These are phyloP conservation scores for Byasa hedistus DNA, from an alignment of 2,888 invertebrate genomes.

Conservation along the genomic window DNA sequence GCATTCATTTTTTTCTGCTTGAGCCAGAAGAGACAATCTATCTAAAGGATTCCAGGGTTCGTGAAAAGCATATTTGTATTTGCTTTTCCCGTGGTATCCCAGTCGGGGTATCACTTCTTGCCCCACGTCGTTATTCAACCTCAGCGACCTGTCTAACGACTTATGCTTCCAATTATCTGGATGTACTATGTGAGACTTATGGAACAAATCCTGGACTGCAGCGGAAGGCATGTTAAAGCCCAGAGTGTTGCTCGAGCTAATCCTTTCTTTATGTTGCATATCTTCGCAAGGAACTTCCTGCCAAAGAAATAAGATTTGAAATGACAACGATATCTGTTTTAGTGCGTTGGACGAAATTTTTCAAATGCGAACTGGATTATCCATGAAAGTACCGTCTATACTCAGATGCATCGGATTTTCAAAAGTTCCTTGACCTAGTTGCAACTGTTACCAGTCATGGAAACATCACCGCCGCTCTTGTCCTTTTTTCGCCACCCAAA, in stretches of 20 bases:
- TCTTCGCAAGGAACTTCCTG: constrained; percentile 59
- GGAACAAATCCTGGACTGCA: constrained; percentile 52
- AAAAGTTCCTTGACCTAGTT: constrained; percentile 7
- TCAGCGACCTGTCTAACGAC: constrained; percentile 40
- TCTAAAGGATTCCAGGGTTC: constrained; percentile 72
- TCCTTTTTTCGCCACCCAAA: constrained; percentile 49
- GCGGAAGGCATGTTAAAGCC: constrained; percentile 35
- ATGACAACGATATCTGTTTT: constrained; percentile 32
- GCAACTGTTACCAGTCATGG: constrained; percentile 39
- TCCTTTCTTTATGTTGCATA: constrained; percentile 40
- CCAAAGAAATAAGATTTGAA: constrained; percentile 50
- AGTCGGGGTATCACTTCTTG: constrained; percentile 51
- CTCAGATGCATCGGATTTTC: constrained; percentile 4
- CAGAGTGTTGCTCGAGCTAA: constrained; percentile 39
- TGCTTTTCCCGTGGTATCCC: constrained; percentile 65
- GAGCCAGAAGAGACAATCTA: constrained; percentile 54
- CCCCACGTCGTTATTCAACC: constrained; percentile 32
- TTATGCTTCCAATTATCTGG: constrained; percentile 64
- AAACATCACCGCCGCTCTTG: constrained; percentile 45
- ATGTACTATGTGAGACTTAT: constrained; percentile 57
- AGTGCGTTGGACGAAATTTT: constrained; percentile 70
- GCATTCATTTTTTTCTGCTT: constrained; percentile 54
- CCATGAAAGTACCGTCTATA: constrained; percentile 11
- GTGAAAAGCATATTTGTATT: constrained; percentile 70
- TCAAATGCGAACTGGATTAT: constrained; percentile 23